Evolutionary conservation across 2,888 invertebrate species (phyloP).

Genomic region (Cynaeus angustus): DNA sequence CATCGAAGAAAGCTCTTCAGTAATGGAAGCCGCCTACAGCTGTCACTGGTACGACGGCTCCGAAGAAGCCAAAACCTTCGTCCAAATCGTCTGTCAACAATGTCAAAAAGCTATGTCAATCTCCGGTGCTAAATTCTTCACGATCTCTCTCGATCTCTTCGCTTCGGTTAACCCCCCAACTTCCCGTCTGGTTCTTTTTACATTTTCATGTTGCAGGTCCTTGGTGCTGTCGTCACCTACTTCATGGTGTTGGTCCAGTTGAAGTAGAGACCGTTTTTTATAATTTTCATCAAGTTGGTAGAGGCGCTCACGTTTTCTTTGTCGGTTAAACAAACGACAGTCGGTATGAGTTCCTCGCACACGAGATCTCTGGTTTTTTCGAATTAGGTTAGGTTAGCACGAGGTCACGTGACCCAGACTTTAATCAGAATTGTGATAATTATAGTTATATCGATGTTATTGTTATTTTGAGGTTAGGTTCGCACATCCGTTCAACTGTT

Average conservation of each 20-base stretch:
- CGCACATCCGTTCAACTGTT: slow-evolving; percentile 21
- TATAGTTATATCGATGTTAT: slow-evolving; percentile 19
- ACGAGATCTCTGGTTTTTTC: slow-evolving; percentile 3
- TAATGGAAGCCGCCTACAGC: slow-evolving; percentile 93
- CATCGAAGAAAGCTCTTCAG: slow-evolving; percentile 93
- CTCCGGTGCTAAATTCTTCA: slow-evolving; percentile 92
- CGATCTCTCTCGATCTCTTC: slow-evolving; percentile 89
- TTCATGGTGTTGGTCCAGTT: slow-evolving; percentile 94
- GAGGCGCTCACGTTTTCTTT: slow-evolving; percentile 16
- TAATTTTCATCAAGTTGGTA: slow-evolving; percentile 1
- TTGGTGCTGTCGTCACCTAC: slow-evolving; percentile 91
- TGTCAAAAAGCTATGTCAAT: slow-evolving; percentile 93
- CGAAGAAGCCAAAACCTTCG: slow-evolving; percentile 92
- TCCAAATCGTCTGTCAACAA: slow-evolving; percentile 92
- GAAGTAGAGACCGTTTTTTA: slow-evolving; percentile 75
- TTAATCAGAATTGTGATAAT: slow-evolving; percentile 40
- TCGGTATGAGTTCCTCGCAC: slow-evolving; percentile 41
- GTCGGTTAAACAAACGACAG: slow-evolving; percentile 8
- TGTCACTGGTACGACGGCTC: slow-evolving; percentile 94
- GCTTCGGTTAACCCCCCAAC: slow-evolving; percentile 81
- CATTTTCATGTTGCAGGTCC: slow-evolving; percentile 76
- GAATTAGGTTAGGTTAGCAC: slow-evolving; percentile 19
- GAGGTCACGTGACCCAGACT: slow-evolving; percentile 21
- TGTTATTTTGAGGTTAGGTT: slow-evolving; percentile 19
- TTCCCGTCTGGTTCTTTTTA: slow-evolving; percentile 39